Evolutionary conservation across 2,888 invertebrate species (phyloP).

Genomic region (Acronicta alni): DNA sequence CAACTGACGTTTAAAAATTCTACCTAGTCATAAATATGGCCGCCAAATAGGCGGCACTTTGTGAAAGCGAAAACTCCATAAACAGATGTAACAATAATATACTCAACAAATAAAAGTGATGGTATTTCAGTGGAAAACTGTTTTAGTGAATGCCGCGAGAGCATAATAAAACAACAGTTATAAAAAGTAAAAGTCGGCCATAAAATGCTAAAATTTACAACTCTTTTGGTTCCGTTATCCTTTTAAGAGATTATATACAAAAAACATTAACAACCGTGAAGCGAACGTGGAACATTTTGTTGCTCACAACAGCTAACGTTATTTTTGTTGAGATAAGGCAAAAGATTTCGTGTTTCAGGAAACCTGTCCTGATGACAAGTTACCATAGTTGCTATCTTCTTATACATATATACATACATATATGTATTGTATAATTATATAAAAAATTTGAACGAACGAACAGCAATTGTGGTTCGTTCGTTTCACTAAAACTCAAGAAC

Average conservation of each 20-base stretch:
- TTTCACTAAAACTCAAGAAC: no score
- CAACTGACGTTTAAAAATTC: no score
- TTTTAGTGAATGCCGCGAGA: conserved; percentile 24
- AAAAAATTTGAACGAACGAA: no score
- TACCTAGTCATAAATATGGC: no score
- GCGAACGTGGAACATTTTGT: conserved; percentile 26
- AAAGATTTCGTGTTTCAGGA: conserved; percentile 13
- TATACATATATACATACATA: no score
- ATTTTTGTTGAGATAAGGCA: conserved; percentile 29
- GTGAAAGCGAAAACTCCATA: conserved; percentile 28
- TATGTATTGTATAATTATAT: no score
- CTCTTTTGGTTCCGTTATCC: conserved; percentile 60
- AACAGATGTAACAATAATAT: conserved; percentile 14
- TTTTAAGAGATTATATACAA: conserved; percentile 44
- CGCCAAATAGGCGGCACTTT: conserved; percentile 5
- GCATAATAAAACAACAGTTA: conserved; percentile 55
- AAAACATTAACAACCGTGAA: conserved; percentile 52
- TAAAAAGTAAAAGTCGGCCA: conserved; percentile 66
- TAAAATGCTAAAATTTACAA: conserved; percentile 51
- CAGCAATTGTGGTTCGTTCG: no score
- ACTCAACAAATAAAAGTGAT: conserved; percentile 29
- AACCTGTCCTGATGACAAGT: not conserved
- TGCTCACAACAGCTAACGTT: conserved; percentile 23
- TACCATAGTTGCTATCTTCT: no score
- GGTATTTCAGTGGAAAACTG: conserved; percentile 40